Percentiles rank a stretch among this genome's conserved stretches.
Evolutionary conservation across 2,113 vertebrate species (phyloP).

Genomic region (Gnathonemus echidnorhynchus): DNA sequence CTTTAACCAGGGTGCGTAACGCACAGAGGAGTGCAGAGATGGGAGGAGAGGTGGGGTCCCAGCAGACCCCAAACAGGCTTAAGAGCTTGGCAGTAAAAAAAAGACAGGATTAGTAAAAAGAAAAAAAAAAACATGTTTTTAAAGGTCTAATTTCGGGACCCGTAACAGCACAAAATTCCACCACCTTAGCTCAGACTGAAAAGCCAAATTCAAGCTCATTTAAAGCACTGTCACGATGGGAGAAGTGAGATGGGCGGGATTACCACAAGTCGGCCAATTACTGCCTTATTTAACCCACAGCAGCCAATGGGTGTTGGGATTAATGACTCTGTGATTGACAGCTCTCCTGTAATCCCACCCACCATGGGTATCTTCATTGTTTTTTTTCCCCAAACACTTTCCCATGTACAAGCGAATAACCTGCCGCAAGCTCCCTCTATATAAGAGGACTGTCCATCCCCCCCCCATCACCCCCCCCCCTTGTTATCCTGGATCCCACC

Average conservation of each 20-base stretch:
- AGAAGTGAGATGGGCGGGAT: background rate
- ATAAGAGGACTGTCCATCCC: background rate
- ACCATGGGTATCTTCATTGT: background rate
- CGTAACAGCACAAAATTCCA: background rate
- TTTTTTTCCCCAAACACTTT: background rate
- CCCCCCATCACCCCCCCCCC: background rate
- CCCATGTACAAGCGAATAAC: background rate
- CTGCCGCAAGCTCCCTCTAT: background rate
- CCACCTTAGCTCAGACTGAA: background rate
- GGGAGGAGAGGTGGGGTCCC: background rate
- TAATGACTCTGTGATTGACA: background rate
- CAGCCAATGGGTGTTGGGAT: background rate
- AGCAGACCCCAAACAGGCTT: background rate
- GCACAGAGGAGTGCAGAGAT: background rate
- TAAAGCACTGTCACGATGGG: background rate
- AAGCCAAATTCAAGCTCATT: background rate
- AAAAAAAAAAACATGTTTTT: background rate
- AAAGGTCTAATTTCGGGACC: background rate
- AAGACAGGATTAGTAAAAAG: background rate
- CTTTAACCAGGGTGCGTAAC: conserved; percentile 6
- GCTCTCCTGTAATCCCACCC: background rate
- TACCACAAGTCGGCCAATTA: background rate
- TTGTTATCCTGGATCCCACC: background rate
- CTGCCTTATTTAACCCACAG: background rate
- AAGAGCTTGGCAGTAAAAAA: background rate